Evolutionary conservation across 2,113 vertebrate species (phyloP), one percentile per base, ranked within the genome.

Genomic region (Colius striatus): DNA sequence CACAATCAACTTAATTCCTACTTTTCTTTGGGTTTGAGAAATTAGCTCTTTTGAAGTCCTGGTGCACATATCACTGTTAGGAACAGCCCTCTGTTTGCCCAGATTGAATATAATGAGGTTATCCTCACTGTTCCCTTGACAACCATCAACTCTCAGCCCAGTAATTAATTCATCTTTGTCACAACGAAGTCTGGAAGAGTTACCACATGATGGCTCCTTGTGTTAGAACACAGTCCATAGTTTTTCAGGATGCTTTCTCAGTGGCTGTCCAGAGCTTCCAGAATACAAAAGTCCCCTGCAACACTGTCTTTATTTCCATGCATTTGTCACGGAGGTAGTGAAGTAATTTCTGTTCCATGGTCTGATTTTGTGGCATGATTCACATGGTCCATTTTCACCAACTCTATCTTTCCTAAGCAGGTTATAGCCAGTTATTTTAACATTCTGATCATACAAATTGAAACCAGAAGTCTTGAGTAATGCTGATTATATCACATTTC

Each of bases 401-500:
- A 77, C 78, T 92, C 47, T 66, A 26, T 92, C 84, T 95, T 95
- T 95, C 89, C 94, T 94, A 84, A 95, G 76, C 89, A 94, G 90
- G 94, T 97, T 90, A 91, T 90, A 95, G 91, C 82, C 89, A 95
- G 87, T 80, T 85, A 95, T 92, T 97, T 95, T 94, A 95, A 71
- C 91, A 95, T 95, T 95, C 87, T 21, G 0, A 85, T 93, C 91
- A 79, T 41, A 75, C 75, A 95, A 94, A 97, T 80, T 87, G 67
- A 94, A 94, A 90, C 82, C 95, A 96, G 87, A 51, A 85, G 66
- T 60, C 95, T 91, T 94, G 93, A 97, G 87, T 94, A 95, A 92
- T 91, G 81, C 63, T 89, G 94, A 95, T 97, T 95, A 94, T 89
- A 94, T 96, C 91, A 83, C 82, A 85, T 97, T 95, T 96, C 82